Base-by-base conservation (phyloP, 1,140 invertebrate species). In the Hetaerina americana region DNA sequence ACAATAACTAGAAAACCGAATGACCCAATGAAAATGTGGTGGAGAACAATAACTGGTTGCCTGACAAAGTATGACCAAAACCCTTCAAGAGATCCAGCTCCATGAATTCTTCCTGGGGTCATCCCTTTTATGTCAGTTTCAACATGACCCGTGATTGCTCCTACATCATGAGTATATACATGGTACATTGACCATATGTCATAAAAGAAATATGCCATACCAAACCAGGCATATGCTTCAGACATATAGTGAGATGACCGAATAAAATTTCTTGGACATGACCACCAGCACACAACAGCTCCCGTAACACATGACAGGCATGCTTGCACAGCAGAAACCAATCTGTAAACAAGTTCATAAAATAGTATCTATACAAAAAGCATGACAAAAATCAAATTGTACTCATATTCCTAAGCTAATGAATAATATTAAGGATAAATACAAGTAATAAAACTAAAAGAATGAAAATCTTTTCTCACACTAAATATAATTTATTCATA, bases 191-290 rank as follows among this genome's bases (percentile, higher is more conserved):
- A 89, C 87, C 87, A 89, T 68, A 88, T 87, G 78, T 90, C 89
- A 76, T 90, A 90, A 78, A 89, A 84, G 77, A 92, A 92, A 78
- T 92, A 92, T 0, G 90, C 88, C 28, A 89, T 85, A 5, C 87
- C 89, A 78, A 92, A 91, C 86, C 87, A 90, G 0, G 88, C 88
- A 79, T 91, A 92, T 0, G 86, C 85, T 77, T 91, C 88, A 24
- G 87, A 88, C 73, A 90, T 82, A 77, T 86, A 89, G 79, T 90
- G 88, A 2, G 85, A 87, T 5, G 87, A 82, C 40, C 83, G 83
- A 66, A 89, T 79, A 66, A 89, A 85, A 76, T 88, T 84, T 49
- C 86, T 79, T 69, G 83, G 82, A 79, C 88, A 89, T 5, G 87
- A 89, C 76, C 86, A 87, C 26, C 82, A 80, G 76, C 86, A 87